phyloP scores from a whole-genome alignment of 2,888 invertebrate genomes.

The Stomorhina lunata region DNA sequence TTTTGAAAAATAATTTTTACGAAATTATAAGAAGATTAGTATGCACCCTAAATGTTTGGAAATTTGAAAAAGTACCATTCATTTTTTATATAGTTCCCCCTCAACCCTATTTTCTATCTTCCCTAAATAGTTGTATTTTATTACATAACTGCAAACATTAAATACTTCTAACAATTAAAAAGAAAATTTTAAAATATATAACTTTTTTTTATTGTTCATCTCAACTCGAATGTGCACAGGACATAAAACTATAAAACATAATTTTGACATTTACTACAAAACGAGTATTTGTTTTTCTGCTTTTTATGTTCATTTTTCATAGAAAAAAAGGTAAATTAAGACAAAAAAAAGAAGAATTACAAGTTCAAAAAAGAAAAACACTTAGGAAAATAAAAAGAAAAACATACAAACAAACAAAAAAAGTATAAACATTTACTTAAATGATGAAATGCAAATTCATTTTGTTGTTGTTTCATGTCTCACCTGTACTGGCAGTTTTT shows the following conservation, averaged over 20 bases:
- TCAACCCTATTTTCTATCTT: too few relatives aligned
- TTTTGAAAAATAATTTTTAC: too few relatives aligned
- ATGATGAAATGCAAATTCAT: not conserved
- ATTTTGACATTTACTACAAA: constrained; percentile 17
- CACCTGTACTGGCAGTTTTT: constrained; percentile 79
- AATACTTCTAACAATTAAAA: constrained; percentile 1
- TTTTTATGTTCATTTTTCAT: not conserved
- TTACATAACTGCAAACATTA: not conserved
- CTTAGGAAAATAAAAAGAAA: not conserved
- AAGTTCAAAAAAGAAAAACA: constrained; percentile 10
- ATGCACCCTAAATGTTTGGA: too few relatives aligned
- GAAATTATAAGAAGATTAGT: too few relatives aligned
- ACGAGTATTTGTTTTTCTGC: not conserved
- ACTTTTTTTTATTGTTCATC: too few relatives aligned
- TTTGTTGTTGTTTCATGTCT: constrained; percentile 65
- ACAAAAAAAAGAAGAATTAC: not conserved
- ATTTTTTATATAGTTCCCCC: too few relatives aligned
- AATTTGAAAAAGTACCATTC: too few relatives aligned
- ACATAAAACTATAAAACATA: constrained; percentile 21
- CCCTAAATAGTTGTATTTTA: not conserved
- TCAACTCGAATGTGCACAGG: not conserved
- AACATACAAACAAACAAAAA: constrained; percentile 22
- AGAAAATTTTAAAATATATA: not conserved
- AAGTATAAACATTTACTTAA: constrained; percentile 23
- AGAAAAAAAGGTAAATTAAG: not conserved